These are phyloP conservation scores for Phalanger gymnotis DNA, from an alignment of 2,797 vertebrate species.

Conservation along the genomic window DNA sequence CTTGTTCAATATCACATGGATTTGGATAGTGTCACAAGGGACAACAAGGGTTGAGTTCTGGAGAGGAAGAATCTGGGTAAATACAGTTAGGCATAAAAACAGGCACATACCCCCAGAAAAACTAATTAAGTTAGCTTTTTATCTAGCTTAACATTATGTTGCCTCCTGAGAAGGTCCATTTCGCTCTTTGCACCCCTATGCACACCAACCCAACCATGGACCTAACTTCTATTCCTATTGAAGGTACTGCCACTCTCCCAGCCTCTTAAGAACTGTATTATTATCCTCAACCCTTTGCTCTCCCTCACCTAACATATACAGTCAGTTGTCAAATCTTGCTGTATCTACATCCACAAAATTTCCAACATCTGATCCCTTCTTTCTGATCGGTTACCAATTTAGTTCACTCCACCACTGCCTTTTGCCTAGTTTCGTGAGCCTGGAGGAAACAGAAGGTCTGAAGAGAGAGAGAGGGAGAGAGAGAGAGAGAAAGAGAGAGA, in stretches of 20 bases:
- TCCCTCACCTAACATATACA: neutral
- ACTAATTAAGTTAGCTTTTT: neutral
- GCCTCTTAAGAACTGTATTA: neutral
- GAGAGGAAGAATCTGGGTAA: neutral
- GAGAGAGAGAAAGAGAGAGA: constrained; percentile 35
- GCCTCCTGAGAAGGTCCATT: neutral
- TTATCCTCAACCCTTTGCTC: neutral
- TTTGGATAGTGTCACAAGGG: neutral
- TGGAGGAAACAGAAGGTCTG: no score
- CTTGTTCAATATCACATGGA: neutral
- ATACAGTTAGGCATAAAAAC: neutral
- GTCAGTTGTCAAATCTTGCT: neutral
- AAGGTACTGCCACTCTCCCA: neutral
- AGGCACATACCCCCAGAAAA: neutral
- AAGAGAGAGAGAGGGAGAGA: constrained; percentile 49
- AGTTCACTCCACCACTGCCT: neutral
- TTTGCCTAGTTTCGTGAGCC: no score
- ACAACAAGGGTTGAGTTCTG: neutral
- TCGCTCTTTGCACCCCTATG: neutral
- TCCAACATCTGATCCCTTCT: neutral
- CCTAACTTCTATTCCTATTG: neutral
- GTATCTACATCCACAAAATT: neutral
- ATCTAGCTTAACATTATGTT: neutral
- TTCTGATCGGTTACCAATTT: neutral
- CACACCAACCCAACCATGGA: neutral